Evolutionary conservation across 2,113 vertebrate species (phyloP), one percentile per base, ranked within the genome.

Genomic region (Podarcis cretensis): DNA sequence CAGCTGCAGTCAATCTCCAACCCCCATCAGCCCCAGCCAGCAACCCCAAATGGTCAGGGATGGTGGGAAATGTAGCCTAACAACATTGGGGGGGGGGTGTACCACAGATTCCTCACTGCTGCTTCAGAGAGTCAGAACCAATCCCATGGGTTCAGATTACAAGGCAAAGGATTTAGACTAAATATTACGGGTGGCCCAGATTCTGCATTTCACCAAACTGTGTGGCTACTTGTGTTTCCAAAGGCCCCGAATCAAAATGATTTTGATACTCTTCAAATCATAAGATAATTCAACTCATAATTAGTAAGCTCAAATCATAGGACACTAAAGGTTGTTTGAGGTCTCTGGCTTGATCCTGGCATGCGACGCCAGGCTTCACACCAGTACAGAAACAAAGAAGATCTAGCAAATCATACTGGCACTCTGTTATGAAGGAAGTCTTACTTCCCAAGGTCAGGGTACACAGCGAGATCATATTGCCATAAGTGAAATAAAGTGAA

Each of bases 401-500:
- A 1, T 4, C 65, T 69, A 91, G 27, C 65, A 90, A 43, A 78
- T 85, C 73, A 81, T 54, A 2, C 3, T 91, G 83, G 2, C 37
- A 78, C 83, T 73, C 14, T 79, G 80, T 9, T 81, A 54, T 74
- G 90, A 93, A 91, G 37, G 66, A 91, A 90, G 54, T 65, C 32
- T 88, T 76, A 83, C 86, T 81, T 78, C 83, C 87, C 91, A 93
- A 87, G 74, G 88, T 91, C 89, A 91, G 54, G 87, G 78, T 88
- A 87, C 48, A 89, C 79, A 90, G 90, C 89, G 92, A 92, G 63
- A 81, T 81, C 68, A 79, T 8, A 91, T 16, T 23, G 89, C 23
- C n/a, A 85, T 35, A 93, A 91, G 92, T 88, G 83, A 89, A 91
- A 94, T 54, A 73, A 78, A 74, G 8, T 48, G 89, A 90, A 66